Evolutionary conservation across 2,797 vertebrate genomes (phyloP).

Genomic region (Emydoidea blandingii): DNA sequence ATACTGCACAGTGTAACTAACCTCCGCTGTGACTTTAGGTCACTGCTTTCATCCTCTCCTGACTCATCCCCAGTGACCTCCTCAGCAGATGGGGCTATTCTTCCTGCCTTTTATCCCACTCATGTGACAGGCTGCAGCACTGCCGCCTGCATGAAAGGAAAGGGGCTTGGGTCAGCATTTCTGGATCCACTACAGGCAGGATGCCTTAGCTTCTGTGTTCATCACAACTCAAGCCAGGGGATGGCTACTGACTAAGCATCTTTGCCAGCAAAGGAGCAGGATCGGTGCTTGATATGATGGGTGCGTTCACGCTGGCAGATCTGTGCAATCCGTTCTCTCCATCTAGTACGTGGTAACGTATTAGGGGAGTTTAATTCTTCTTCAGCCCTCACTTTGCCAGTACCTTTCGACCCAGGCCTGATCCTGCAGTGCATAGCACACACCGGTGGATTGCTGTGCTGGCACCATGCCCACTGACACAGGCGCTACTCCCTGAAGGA

Average conservation of each 20-base stretch:
- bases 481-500: background rate
- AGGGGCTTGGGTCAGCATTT: background rate
- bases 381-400: background rate
- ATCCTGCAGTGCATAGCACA: background rate
- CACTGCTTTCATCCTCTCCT: background rate
- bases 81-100: background rate
- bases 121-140: background rate
- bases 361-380: background rate
- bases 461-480: background rate
- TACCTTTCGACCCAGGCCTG: background rate
- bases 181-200: accelerated
- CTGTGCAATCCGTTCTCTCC: accelerated
- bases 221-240: background rate
- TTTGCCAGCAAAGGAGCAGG: background rate
- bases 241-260: accelerated
- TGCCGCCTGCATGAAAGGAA: background rate
- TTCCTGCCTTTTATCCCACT: background rate
- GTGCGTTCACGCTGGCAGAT: background rate
- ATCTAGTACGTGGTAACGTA: background rate
- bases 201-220: accelerated
- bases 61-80: background rate
- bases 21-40: accelerated
- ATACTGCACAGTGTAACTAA: background rate
- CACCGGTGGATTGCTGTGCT: background rate
- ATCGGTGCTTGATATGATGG: accelerated